Evolutionary conservation across 2,113 vertebrate genomes (phyloP), one percentile per base, ranked within the genome.

Genomic region (Xenopus borealis): DNA sequence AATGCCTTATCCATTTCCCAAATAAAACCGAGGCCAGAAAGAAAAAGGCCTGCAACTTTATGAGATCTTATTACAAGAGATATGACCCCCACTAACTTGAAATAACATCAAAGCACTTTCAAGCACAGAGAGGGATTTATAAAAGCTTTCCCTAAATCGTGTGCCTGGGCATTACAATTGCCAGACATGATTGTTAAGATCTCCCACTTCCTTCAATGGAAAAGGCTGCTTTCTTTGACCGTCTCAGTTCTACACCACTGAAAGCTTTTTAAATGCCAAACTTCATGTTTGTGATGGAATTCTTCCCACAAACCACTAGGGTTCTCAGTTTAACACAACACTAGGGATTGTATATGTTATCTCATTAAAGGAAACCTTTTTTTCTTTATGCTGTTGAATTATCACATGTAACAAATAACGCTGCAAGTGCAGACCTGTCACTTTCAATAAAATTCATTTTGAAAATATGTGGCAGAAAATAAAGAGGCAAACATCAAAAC

Each of bases 381-480:
- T 47, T 72, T 12, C n/a, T 13, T 16, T 3, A 12, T 55, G 11
- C 17, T 45, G 44, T 55, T 72, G 14, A 72, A 72, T 62, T 52
- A 72, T 46, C 63, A 52, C 58, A 44, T 18, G 71, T 40, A 65
- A 20, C 71, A 57, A 58, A 65, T 62, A 66, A 52, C 27, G 8
- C 19, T 10, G 20, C 50, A 18, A 50, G 33, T 19, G 19, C 71
- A 65, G 27, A 40, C 16, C 6, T 57, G 69, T 45, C 19, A 71
- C 45, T 71, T 61, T 23, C 30, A 17, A 23, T 58, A 30, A 27
- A 23, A 62, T 27, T 52, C 27, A n/a, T 27, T 72, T 72, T 63
- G 47, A 72, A 17, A 63, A 46, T 30, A 47, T 52, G 61, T 46
- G 63, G n/a, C 63, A 61, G 46, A 53, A 72, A 72, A 52, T 47